phyloP scores from a whole-genome alignment of 2,113 vertebrate genomes.

The Brachirus orientalis region DNA sequence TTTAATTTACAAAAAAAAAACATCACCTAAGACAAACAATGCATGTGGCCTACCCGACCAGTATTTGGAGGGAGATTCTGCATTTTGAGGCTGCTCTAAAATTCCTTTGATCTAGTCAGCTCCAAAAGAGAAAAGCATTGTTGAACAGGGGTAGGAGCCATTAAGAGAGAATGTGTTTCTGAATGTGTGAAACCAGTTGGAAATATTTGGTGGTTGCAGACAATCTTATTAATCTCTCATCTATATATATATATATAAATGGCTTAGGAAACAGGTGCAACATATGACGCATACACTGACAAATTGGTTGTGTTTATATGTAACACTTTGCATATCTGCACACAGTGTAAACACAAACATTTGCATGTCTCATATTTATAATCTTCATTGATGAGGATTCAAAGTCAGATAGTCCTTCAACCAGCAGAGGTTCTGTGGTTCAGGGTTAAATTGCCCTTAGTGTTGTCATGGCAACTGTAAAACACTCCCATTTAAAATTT shows the following conservation, averaged over 20 bases:
- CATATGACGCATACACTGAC: slow-evolving; percentile 6
- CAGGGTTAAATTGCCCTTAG: slow-evolving; percentile 6
- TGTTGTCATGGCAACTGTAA: slow-evolving; percentile 26
- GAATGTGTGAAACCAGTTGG: slow-evolving; percentile 28
- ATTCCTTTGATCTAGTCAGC: slow-evolving; percentile 69
- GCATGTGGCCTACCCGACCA: slow-evolving; percentile 32
- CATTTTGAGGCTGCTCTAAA: slow-evolving; percentile 66
- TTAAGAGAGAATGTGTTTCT: slow-evolving; percentile 15
- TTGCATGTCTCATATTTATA: neutral
- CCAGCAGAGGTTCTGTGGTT: slow-evolving; percentile 18
- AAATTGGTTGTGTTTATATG: neutral
- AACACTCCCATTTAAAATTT: slow-evolving; percentile 14
- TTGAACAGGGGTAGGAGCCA: slow-evolving; percentile 2
- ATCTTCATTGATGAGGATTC: slow-evolving; percentile 3
- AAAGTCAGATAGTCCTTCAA: neutral
- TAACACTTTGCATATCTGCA: neutral
- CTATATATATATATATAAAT: neutral
- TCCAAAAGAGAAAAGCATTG: too few relatives aligned
- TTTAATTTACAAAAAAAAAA: slow-evolving; percentile 32
- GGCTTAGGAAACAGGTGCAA: neutral
- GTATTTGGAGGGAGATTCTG: slow-evolving; percentile 54
- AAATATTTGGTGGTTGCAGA: slow-evolving; percentile 14
- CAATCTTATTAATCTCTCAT: neutral
- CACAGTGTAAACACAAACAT: too few relatives aligned
- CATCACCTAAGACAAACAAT: slow-evolving; percentile 40